Evolutionary conservation across 2,113 vertebrate genomes (phyloP), one percentile per base, ranked within the genome.

Genomic region (Maccullochella peelii): DNA sequence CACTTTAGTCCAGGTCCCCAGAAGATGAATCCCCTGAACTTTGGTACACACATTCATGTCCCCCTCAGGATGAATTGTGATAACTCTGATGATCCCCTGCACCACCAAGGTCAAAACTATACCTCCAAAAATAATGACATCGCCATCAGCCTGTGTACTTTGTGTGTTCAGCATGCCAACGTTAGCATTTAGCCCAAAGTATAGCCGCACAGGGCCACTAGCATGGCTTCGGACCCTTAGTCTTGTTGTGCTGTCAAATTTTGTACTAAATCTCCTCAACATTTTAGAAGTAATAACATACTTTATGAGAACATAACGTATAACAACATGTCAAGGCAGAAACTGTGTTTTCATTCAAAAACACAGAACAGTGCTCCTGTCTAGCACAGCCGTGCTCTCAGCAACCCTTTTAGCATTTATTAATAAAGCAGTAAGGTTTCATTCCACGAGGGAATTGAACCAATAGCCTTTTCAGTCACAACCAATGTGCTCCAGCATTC

Each of bases 401-500:
- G 40, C 55, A 54, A 27, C 38, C 69, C 68, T 66, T 69, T 69
- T 49, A 82, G 42, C 65, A 55, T 82, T 82, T 73, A 75, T 82
- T 86, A 78, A 77, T 72, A 82, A 76, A 77, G 42, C 65, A 80
- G 85, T 77, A 68, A 50, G 58, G 2, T 66, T 79, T 85, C 68
- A 73, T 55, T 66, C 69, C 61, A 49, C 12, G 0, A n/a, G 69
- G 81, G 85, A 83, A 57, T 40, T 38, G 72, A 86, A 77, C 79
- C 65, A 0, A 23, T 85, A 73, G 18, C 80, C 80, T 85, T 72
- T 85, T 79, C 68, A 2, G 69, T 77, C 69, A 54, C 72, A 68
- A n/a, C 15, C 9, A 0, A 55, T 57, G 61, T 52, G 18, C 61
- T 67, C 23, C 44, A 49, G 23, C 27, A 16, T 44, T 70, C 47